A percentile compares a stretch with the other conserved stretches of the same genome.
phyloP scores from a whole-genome alignment of 1,140 invertebrate genomes.

The Alviniconcha marisindica region DNA sequence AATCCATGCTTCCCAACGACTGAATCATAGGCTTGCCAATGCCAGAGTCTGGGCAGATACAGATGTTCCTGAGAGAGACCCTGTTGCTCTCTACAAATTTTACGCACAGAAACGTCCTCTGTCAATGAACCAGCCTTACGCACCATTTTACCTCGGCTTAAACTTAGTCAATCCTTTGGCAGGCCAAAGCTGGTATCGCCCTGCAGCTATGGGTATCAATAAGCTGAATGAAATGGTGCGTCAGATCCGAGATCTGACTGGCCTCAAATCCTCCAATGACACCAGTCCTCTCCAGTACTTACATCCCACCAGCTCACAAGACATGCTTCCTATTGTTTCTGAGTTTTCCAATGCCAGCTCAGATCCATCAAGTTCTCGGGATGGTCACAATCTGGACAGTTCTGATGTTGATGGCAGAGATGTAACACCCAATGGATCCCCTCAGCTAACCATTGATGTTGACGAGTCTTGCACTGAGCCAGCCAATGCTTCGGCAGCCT shows the following conservation, averaged over 20 bases:
- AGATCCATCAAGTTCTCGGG: constrained; percentile 29
- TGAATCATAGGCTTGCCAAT: constrained; percentile 49
- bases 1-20: constrained; percentile 44
- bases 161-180: constrained; percentile 57
- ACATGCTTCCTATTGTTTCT: constrained; percentile 24
- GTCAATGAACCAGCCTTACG: constrained; percentile 61
- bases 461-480: not conserved
- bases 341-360: constrained; percentile 29
- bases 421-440: not conserved
- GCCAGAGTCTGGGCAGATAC: constrained; percentile 56
- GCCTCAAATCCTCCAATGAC: constrained; percentile 35
- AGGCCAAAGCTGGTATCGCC: constrained; percentile 66
- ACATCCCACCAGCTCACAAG: constrained; percentile 33
- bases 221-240: constrained; percentile 70
- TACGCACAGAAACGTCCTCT: constrained; percentile 63
- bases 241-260: constrained; percentile 69
- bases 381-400: constrained; percentile 31
- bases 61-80: constrained; percentile 62
- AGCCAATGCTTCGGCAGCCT: not conserved
- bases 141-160: constrained; percentile 68
- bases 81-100: constrained; percentile 68
- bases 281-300: constrained; percentile 25
- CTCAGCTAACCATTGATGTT: constrained; percentile 23
- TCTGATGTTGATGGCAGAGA: constrained; percentile 37
- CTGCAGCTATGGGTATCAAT: constrained; percentile 69